Evolutionary conservation across 2,797 vertebrate genomes (phyloP), one percentile per base, ranked within the genome.

Genomic region (Mallotus villosus): DNA sequence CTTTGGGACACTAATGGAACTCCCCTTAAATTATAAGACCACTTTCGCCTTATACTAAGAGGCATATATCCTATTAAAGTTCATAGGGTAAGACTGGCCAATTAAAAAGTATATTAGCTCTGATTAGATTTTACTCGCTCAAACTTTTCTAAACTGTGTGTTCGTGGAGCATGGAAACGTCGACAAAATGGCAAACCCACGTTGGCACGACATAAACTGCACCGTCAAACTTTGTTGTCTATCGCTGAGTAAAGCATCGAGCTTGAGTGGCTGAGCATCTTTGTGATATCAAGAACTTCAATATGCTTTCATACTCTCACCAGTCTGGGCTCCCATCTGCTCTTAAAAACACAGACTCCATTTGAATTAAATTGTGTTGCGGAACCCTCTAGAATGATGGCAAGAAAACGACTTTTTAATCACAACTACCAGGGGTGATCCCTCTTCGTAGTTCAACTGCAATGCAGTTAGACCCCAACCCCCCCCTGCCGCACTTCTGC

Each of bases 331-430:
- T 24, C 17, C 63, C 66, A 64, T 67, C 68, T 77, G 73, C 59
- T 78, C 41, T 51, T 17, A 16, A 60, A 70, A 29, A 41, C 3
- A 61, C 53, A 4, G 53, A 34, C 19, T 37, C 7, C 1, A 55
- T 58, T 58, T 73, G 64, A 84, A 80, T 79, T 73, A 75, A 77
- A 74, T 75, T 72, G 34, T 51, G 62, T 34, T 12, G 53, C 24
- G 58, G 59, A 74, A 67, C 21, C 34, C 2, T 5, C 11, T 69
- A 68, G 53, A 73, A 37, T n/a, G 14, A 71, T 24, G 24, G 22
- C 9, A 21, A 57, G 25, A 58, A 49, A 76, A 67, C 70, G 25
- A 34, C 8, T 53, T 59, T 72, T 64, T 46, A 68, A 68, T 21
- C 67, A 63, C 57, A 11, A 16, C 29, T 53, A 25, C 9, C 5